These are phyloP conservation scores for Chroicocephalus ridibundus DNA, from an alignment of 2,113 vertebrate genomes.

Conservation along the genomic window DNA sequence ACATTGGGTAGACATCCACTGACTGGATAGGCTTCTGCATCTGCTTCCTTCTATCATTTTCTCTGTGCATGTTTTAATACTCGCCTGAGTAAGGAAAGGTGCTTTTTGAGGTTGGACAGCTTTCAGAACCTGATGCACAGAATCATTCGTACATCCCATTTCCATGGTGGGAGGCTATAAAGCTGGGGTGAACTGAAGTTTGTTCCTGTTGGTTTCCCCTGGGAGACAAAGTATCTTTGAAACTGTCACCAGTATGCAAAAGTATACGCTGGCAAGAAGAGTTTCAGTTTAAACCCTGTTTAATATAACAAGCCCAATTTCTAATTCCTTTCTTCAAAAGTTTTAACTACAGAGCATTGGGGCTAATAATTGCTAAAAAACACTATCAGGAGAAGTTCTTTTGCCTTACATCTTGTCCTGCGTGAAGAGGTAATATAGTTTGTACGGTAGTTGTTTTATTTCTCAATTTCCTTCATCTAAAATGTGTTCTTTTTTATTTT, in stretches of 20 bases:
- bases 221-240: background rate
- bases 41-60: background rate
- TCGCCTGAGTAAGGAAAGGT: background rate
- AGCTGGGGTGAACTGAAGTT: background rate
- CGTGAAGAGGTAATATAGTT: background rate
- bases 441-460: background rate
- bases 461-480: background rate
- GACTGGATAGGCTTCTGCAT: background rate
- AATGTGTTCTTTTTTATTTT: background rate
- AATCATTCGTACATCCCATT: background rate
- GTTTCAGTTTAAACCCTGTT: background rate
- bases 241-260: background rate
- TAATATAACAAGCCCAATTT: background rate
- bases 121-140: background rate
- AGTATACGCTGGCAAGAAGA: background rate
- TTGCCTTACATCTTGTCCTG: background rate
- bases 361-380: background rate
- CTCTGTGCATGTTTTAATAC: background rate
- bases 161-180: accelerated
- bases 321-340: background rate
- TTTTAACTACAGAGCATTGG: background rate
- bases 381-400: background rate
- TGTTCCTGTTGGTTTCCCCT: background rate
- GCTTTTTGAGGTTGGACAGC: background rate
- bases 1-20: accelerated